Evolutionary conservation across 2,888 invertebrate species (phyloP).

Genomic region (Philonicus albiceps): DNA sequence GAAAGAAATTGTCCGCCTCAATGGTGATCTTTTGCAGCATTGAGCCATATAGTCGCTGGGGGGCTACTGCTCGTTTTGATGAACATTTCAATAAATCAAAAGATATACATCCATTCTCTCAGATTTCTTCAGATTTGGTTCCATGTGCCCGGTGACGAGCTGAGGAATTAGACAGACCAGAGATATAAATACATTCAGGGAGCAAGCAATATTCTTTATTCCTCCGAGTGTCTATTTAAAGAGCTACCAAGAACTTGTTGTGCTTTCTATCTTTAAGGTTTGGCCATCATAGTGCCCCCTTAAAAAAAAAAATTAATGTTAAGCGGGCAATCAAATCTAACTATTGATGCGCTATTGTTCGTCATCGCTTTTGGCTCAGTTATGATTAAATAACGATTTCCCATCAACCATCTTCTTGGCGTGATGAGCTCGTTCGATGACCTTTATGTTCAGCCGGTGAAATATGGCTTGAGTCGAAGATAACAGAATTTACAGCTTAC

Average conservation of each 20-base stretch:
- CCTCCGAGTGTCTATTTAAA: constrained; percentile 14
- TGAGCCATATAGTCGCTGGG: background rate
- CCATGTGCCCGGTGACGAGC: background rate
- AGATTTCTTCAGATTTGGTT: constrained; percentile 9
- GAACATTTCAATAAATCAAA: constrained; percentile 28
- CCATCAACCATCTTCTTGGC: background rate
- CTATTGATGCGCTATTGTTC: background rate
- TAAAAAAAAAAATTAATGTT: background rate
- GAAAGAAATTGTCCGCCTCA: background rate
- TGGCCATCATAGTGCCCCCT: background rate
- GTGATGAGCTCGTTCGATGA: constrained; percentile 12
- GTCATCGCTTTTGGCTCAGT: background rate
- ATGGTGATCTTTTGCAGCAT: background rate
- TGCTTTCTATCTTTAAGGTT: constrained; percentile 1
- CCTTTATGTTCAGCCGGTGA: background rate
- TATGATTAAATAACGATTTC: constrained; percentile 25
- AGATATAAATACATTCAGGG: background rate
- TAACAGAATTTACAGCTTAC: background rate
- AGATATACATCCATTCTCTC: background rate
- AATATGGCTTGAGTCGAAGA: background rate
- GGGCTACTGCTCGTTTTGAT: constrained; percentile 12
- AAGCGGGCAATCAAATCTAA: background rate
- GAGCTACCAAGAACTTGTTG: background rate
- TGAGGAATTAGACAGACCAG: background rate
- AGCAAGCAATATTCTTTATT: background rate